Base-by-base conservation (phyloP, 2,797 vertebrate genomes). In the Pristis pectinata region DNA sequence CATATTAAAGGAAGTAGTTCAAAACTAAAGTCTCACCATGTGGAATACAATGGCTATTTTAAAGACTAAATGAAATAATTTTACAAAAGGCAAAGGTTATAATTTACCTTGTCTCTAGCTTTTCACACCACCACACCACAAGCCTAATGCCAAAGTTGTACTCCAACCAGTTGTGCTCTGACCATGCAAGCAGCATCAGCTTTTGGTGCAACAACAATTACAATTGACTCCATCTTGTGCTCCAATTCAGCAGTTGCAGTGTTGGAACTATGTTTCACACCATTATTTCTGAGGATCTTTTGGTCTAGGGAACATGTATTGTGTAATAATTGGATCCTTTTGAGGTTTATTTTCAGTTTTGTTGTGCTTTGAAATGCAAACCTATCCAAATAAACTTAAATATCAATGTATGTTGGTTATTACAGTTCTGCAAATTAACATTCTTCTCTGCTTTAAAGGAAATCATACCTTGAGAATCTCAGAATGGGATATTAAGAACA, bases 111-210 rank as follows among this genome's bases (percentile, higher is more conserved):
- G 64, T 74, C 64, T 91, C 80, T 95, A 96, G 96, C 95, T 53
- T 95, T 96, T 95, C 96, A 96, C 95, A 95, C 94, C 85, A 93
- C 95, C 77, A 95, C 96, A 95, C 95, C 94, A 94, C 96, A 96
- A 95, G 95, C 95, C 96, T 95, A 95, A 95, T 95, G 95, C 94
- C 94, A 96, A 95, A 95, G 95, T 95, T 87, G 95, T 95, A 94
- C 95, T 95, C 9, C 95, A 96, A 94, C 93, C 94, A 4, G 0
- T 95, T 61, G 80, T 94, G 15, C 44, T 24, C 82, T 83, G 41
- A 49, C 44, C 44, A 59, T 89, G 53, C 30, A 89, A n/a, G 24
- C 61, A 56, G n/a, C 85, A 34, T n/a, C 61, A 95, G 49, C 64
- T 85, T 59, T 95, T n/a, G 93, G 77, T 64, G 37, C 94, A 95